Conservation (phyloP, 2,888 invertebrate genomes). For the Synanthedon formicaeformis region DNA sequence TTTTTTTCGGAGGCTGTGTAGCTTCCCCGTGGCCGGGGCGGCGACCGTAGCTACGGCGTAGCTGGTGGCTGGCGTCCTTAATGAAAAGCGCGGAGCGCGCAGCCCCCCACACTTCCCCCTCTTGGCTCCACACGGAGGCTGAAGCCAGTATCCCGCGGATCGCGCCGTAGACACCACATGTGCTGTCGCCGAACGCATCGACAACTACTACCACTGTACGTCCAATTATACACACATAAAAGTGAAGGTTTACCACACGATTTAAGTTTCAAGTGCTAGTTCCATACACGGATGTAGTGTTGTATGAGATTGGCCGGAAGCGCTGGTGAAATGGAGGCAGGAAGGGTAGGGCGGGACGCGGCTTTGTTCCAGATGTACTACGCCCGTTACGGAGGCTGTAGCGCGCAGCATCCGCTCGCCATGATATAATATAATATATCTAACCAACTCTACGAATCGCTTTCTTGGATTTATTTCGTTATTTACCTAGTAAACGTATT, state of each 20-base stretch:
- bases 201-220: constrained; percentile 27
- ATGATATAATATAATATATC: constrained; percentile 21
- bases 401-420: constrained; percentile 63
- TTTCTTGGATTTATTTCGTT: background rate
- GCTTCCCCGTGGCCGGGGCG: constrained; percentile 39
- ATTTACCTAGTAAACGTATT: too few species aligned
- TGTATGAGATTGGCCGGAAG: constrained; percentile 27
- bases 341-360: constrained; percentile 49
- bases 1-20: constrained; percentile 9
- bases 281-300: constrained; percentile 34
- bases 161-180: constrained; percentile 49
- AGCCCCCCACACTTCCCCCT: constrained; percentile 43
- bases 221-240: constrained; percentile 14
- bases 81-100: constrained; percentile 56
- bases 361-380: constrained; percentile 53
- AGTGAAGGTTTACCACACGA: constrained; percentile 25
- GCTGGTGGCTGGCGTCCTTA: constrained; percentile 36
- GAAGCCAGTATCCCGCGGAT: constrained; percentile 59
- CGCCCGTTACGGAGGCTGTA: constrained; percentile 55
- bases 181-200: constrained; percentile 19
- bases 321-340: constrained; percentile 25
- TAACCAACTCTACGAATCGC: background rate
- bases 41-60: constrained; percentile 43
- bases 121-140: constrained; percentile 32
- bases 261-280: constrained; percentile 33